phyloP scores from a whole-genome alignment of 2,113 vertebrate species.

The Philantomba maxwellii region DNA sequence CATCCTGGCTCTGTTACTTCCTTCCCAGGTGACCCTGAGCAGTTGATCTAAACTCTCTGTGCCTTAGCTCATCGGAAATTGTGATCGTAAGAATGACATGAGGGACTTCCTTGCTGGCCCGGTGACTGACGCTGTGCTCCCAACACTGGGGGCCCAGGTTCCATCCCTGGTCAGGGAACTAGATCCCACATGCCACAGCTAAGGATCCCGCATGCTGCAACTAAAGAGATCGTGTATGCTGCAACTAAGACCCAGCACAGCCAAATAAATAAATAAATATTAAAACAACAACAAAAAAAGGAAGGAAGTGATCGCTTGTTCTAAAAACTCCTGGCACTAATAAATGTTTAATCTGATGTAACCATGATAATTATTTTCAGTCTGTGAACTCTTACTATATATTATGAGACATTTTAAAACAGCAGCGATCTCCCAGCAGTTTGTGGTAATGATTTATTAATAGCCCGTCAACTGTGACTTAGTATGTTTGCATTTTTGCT shows the following conservation, averaged over 20 bases:
- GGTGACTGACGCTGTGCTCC: background rate
- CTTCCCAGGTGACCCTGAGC: background rate
- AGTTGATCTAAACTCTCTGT: background rate
- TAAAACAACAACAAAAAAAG: background rate
- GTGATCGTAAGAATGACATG: background rate
- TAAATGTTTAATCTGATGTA: background rate
- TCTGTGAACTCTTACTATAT: background rate
- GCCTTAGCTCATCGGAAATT: background rate
- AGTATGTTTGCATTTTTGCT: slow-evolving; percentile 16
- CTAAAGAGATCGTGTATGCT: background rate
- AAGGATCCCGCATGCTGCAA: background rate
- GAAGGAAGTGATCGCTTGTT: background rate
- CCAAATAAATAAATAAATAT: background rate
- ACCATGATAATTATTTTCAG: background rate
- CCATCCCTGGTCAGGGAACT: background rate
- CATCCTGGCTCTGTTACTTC: background rate
- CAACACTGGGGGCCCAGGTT: background rate
- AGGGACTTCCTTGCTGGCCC: background rate
- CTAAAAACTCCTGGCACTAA: background rate
- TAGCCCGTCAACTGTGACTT: background rate
- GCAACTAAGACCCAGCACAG: background rate
- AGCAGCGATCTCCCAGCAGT: background rate
- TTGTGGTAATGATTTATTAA: slow-evolving; percentile 16
- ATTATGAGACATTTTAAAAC: background rate
- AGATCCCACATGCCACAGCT: background rate